Conservation (phyloP, 2,113 vertebrate genomes). For the Alosa alosa region DNA sequence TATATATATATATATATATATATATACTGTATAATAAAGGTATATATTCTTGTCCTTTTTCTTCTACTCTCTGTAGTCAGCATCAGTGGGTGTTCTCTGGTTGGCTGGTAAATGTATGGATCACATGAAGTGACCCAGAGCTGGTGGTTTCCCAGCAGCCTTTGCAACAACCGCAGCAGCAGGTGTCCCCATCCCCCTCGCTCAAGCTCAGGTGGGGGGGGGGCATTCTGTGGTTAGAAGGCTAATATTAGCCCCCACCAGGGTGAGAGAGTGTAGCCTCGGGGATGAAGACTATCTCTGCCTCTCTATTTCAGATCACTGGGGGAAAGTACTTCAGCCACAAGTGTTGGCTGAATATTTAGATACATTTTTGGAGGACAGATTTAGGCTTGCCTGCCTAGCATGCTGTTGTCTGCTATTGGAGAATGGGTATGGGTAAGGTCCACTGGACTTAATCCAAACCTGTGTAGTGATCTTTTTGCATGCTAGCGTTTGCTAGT, state of each 20-base stretch:
- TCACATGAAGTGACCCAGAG: constrained; percentile 1
- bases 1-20: no score
- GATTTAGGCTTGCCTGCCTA: not conserved
- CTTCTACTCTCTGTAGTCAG: not conserved
- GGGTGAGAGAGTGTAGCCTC: not conserved
- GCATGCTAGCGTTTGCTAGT: not conserved
- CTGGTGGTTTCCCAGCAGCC: not conserved
- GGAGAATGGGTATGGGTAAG: not conserved
- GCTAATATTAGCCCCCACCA: not conserved
- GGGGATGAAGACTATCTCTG: not conserved
- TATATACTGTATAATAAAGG: no score
- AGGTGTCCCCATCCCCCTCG: not conserved
- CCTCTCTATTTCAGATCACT: not conserved
- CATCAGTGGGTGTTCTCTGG: not conserved
- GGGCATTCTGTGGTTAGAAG: not conserved
- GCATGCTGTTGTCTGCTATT: not conserved
- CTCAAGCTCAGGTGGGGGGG: not conserved
- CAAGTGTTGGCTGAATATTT: not conserved
- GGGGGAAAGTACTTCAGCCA: not conserved
- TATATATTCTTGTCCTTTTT: no score
- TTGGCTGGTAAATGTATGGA: not conserved
- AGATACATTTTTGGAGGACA: not conserved
- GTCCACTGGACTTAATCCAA: not conserved
- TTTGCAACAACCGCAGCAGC: not conserved
- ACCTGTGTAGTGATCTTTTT: not conserved